A percentile compares a stretch with the other conserved stretches of the same genome.
These are phyloP conservation scores for Nothocercus julius DNA, from an alignment of 2,113 vertebrate genomes.

Conservation along the genomic window DNA sequence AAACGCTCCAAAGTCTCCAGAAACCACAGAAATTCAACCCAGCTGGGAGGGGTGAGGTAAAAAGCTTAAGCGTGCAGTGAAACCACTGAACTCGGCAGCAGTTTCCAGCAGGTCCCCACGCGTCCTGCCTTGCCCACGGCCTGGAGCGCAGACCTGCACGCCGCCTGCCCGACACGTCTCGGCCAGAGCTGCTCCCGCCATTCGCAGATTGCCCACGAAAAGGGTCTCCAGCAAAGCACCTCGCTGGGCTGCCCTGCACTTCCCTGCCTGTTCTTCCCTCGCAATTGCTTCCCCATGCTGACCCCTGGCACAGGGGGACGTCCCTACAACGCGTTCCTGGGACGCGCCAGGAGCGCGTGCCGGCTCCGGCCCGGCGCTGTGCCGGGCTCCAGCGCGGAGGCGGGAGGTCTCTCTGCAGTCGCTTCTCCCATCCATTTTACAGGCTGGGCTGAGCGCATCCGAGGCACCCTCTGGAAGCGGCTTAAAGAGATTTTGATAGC, in stretches of 20 bases:
- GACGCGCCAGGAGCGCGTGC: background rate
- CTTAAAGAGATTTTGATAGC: constrained; percentile 64
- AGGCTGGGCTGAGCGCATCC: constrained; percentile 22
- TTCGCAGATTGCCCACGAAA: background rate
- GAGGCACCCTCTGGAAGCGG: background rate
- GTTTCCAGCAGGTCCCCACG: background rate
- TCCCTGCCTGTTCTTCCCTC: too few relatives aligned
- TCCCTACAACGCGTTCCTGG: accelerated
- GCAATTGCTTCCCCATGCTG: background rate
- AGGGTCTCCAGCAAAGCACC: background rate
- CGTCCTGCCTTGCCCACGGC: background rate
- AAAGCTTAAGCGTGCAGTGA: background rate
- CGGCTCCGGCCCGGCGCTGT: accelerated
- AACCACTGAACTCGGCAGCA: accelerated
- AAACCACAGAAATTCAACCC: background rate
- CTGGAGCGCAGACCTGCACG: background rate
- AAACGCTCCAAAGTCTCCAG: background rate
- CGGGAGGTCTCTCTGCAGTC: background rate
- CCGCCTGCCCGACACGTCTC: background rate
- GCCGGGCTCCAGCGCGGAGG: background rate
- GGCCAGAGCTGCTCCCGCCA: background rate
- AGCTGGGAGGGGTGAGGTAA: background rate
- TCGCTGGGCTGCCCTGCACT: background rate
- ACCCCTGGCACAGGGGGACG: background rate
- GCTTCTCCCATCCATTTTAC: constrained; percentile 27